Evolutionary conservation across 2,797 vertebrate species (phyloP).

Genomic region (Myoxocephalus aenaeus): DNA sequence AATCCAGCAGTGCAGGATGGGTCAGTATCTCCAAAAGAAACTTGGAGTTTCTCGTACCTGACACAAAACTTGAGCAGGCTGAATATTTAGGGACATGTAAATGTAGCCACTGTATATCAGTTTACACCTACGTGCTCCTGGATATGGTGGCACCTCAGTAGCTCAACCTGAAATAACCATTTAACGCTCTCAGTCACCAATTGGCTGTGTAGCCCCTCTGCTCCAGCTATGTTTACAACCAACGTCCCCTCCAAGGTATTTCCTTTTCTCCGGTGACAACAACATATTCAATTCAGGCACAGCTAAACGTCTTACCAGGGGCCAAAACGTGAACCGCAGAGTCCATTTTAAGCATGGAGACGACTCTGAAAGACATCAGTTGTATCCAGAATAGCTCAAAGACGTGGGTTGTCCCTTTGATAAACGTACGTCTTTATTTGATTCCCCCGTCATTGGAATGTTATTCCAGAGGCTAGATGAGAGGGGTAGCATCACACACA

Average conservation of each 20-base stretch:
- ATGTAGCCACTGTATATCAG: slow-evolving; percentile 7
- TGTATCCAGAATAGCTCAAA: slow-evolving; percentile 75
- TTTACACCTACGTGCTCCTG: slow-evolving; percentile 16
- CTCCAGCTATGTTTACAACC: slow-evolving; percentile 41
- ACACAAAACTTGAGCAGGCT: neutral
- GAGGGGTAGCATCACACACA: slow-evolving; percentile 49
- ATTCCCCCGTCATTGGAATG: slow-evolving; percentile 67
- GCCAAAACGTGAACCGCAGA: slow-evolving; percentile 27
- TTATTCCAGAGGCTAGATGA: slow-evolving; percentile 62
- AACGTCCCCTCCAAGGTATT: slow-evolving; percentile 32
- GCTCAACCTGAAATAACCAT: slow-evolving; percentile 40
- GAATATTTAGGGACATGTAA: slow-evolving; percentile 8
- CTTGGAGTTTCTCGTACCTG: neutral
- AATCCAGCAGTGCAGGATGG: slow-evolving; percentile 8
- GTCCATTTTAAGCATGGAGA: slow-evolving; percentile 35
- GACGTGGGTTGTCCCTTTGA: slow-evolving; percentile 61
- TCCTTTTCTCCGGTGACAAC: slow-evolving; percentile 54
- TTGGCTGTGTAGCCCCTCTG: slow-evolving; percentile 16
- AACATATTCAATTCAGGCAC: slow-evolving; percentile 35
- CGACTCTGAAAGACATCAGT: slow-evolving; percentile 58
- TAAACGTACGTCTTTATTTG: slow-evolving; percentile 60
- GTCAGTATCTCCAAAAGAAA: neutral
- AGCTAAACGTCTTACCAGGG: neutral
- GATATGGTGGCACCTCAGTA: slow-evolving; percentile 6
- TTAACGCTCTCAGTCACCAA: slow-evolving; percentile 24